Conservation (phyloP, 2,113 vertebrate genomes). For the Atherinomorus stipes region DNA sequence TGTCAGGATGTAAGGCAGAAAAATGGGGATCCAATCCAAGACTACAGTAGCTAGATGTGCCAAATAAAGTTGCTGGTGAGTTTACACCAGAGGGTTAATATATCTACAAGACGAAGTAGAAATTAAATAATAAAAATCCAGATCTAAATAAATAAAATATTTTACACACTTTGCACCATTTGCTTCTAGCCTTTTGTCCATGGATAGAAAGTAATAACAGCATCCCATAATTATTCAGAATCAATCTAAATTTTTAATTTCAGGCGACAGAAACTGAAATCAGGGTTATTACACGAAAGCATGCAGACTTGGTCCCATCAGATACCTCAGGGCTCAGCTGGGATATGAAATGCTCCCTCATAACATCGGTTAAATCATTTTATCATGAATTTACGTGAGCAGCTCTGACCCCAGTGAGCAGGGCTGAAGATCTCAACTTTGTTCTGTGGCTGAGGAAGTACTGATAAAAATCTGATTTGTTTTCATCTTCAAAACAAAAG, state of each 20-base stretch:
- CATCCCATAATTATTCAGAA: conserved; percentile 7
- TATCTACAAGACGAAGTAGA: no score
- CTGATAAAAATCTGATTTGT: neutral
- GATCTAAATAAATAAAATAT: no score
- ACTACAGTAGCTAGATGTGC: no score
- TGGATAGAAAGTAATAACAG: conserved; percentile 21
- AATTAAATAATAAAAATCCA: neutral
- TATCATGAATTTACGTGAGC: conserved; percentile 7
- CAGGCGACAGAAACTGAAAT: neutral
- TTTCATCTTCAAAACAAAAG: neutral
- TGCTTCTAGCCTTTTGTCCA: neutral
- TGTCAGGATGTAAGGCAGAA: no score
- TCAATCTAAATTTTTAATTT: conserved; percentile 11
- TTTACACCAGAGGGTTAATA: neutral
- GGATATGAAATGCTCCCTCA: neutral
- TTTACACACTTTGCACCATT: neutral
- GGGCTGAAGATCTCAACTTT: conserved; percentile 5
- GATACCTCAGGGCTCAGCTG: neutral
- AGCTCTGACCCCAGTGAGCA: conserved; percentile 18
- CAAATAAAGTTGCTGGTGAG: neutral
- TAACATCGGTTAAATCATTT: conserved; percentile 17
- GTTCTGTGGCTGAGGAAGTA: conserved; percentile 21
- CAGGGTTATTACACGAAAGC: neutral
- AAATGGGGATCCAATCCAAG: no score
- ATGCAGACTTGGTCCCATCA: neutral